Conservation (phyloP, 2,888 invertebrate genomes). For the Trisateles emortualis region DNA sequence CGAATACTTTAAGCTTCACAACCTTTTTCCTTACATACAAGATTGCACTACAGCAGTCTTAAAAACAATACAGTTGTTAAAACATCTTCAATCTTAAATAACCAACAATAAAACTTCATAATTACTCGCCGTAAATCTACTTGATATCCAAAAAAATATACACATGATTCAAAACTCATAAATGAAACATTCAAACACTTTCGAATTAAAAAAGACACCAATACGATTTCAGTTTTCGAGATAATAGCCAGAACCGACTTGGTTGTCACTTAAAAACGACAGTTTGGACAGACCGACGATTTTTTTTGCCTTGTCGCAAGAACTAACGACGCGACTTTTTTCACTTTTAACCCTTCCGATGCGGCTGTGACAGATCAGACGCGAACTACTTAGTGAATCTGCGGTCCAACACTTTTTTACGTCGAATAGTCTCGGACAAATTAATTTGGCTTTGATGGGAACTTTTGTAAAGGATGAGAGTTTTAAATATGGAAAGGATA, state of each 20-base stretch:
- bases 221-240: slow-evolving; percentile 32
- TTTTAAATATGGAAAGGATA: not conserved
- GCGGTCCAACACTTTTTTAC: slow-evolving; percentile 37
- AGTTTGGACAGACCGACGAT: slow-evolving; percentile 39
- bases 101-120: too few species aligned
- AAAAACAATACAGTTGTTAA: too few species aligned
- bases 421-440: slow-evolving; percentile 37
- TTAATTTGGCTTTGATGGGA: slow-evolving; percentile 27
- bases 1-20: too few species aligned
- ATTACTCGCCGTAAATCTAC: too few species aligned
- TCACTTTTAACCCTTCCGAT: slow-evolving; percentile 53
- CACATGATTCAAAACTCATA: slow-evolving; percentile 24
- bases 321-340: slow-evolving; percentile 47
- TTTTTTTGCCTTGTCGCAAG: slow-evolving; percentile 38
- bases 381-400: slow-evolving; percentile 59
- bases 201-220: slow-evolving; percentile 36
- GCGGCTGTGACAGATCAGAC: slow-evolving; percentile 58
- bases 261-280: slow-evolving; percentile 51
- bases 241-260: slow-evolving; percentile 46
- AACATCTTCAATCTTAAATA: too few species aligned
- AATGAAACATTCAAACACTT: slow-evolving; percentile 15
- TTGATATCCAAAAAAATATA: not conserved
- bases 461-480: slow-evolving; percentile 4
- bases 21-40: too few species aligned
- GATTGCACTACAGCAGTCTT: too few species aligned